phyloP scores from a whole-genome alignment of 2,888 invertebrate species.

The Cynaeus angustus region DNA sequence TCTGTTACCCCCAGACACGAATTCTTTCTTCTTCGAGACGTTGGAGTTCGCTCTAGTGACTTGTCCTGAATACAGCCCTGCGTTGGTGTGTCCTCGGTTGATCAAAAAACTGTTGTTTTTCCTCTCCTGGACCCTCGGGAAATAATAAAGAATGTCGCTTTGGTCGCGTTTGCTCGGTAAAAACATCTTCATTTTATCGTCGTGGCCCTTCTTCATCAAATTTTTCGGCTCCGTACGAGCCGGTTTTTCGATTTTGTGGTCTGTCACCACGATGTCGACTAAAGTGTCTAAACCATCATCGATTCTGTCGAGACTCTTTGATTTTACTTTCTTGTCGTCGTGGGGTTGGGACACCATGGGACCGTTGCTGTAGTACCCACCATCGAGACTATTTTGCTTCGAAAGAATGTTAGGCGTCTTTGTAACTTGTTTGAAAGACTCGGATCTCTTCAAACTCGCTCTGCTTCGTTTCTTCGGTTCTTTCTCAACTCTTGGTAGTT shows the following conservation, averaged over 20 bases:
- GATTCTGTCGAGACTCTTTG: constrained; percentile 86
- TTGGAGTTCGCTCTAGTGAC: constrained; percentile 67
- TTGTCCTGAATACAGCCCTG: constrained; percentile 79
- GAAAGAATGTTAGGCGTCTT: constrained; percentile 24
- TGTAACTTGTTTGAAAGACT: constrained; percentile 57
- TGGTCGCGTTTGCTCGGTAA: constrained; percentile 62
- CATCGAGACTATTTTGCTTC: constrained; percentile 50
- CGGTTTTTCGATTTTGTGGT: constrained; percentile 55
- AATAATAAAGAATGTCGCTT: constrained; percentile 71
- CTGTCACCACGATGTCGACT: constrained; percentile 81
- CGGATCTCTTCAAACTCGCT: constrained; percentile 57
- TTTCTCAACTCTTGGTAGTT: constrained; percentile 48
- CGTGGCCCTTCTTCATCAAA: constrained; percentile 55
- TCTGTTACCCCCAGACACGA: constrained; percentile 54
- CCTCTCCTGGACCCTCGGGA: constrained; percentile 69
- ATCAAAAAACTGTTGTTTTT: constrained; percentile 75
- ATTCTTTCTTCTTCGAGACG: constrained; percentile 65
- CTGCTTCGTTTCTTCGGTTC: constrained; percentile 25
- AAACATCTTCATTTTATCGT: constrained; percentile 70
- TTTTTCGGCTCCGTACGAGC: constrained; percentile 61
- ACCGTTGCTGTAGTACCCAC: constrained; percentile 54
- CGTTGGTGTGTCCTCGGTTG: constrained; percentile 77
- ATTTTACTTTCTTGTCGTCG: constrained; percentile 58
- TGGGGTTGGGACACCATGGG: constrained; percentile 47
- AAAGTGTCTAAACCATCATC: constrained; percentile 82